Evolutionary conservation across 2,888 invertebrate genomes (phyloP).

Genomic region (Flabesymbios commensalis): DNA sequence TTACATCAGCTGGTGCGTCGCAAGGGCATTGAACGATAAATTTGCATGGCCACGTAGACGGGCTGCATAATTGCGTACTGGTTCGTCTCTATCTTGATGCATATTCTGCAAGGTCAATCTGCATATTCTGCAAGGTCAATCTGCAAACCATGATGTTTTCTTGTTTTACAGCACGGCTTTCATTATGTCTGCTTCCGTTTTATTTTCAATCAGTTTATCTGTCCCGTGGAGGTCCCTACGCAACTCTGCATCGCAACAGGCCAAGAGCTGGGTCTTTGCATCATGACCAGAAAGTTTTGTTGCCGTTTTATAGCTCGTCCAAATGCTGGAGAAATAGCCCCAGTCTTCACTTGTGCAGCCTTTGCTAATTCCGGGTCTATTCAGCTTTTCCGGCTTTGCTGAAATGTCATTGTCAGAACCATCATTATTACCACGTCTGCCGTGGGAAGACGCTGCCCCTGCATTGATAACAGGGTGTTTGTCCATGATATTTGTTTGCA

Average conservation of each 20-base stretch:
- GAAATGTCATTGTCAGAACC: too few relatives aligned
- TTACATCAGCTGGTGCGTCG: slow-evolving; percentile 23
- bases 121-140: slow-evolving; percentile 19
- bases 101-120: slow-evolving; percentile 20
- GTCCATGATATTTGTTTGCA: too few relatives aligned
- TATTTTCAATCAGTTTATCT: neutral
- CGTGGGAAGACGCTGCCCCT: too few relatives aligned
- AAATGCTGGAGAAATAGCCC: neutral
- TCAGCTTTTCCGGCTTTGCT: slow-evolving; percentile 4
- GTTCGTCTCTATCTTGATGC: slow-evolving; percentile 30
- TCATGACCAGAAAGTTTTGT: neutral
- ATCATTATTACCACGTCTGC: too few relatives aligned
- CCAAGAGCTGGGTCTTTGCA: too few relatives aligned
- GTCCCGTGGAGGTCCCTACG: neutral
- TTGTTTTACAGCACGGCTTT: slow-evolving; percentile 20
- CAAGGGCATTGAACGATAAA: neutral
- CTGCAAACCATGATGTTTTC: slow-evolving; percentile 28
- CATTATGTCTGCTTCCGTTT: slow-evolving; percentile 2
- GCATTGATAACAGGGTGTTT: too few relatives aligned
- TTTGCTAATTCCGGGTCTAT: neutral
- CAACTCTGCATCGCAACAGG: neutral
- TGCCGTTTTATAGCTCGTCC: neutral
- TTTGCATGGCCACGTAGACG: slow-evolving; percentile 36
- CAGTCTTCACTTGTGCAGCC: slow-evolving; percentile 5
- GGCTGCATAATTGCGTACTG: slow-evolving; percentile 32